phyloP scores from a whole-genome alignment of 2,113 vertebrate species.

The Orycteropus afer region DNA sequence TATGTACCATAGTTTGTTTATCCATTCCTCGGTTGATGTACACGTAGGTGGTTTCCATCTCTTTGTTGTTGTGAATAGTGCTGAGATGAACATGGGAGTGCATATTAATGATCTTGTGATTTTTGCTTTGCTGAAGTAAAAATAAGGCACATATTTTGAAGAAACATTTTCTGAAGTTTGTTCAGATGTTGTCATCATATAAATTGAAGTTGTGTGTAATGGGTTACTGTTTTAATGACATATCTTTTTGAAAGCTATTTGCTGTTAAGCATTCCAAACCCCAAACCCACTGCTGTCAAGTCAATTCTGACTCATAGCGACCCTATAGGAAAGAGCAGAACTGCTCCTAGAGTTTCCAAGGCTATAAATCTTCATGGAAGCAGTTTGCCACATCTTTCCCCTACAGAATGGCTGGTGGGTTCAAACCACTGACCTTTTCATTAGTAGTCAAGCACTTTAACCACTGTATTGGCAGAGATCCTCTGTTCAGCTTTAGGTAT shows the following conservation, averaged over 20 bases:
- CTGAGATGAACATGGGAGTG: no score
- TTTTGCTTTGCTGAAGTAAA: conserved; percentile 24
- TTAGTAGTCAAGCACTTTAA: neutral
- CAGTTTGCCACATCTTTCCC: neutral
- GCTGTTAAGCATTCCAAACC: neutral
- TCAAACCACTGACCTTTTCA: neutral
- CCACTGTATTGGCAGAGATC: neutral
- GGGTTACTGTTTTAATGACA: conserved; percentile 15
- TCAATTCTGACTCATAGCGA: neutral
- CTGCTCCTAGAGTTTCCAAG: neutral
- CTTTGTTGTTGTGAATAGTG: no score
- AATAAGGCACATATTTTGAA: conserved; percentile 30
- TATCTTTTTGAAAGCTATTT: neutral
- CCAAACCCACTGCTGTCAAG: neutral
- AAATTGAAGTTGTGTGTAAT: conserved; percentile 13
- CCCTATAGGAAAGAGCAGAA: neutral
- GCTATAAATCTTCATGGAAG: neutral
- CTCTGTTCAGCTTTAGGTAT: neutral
- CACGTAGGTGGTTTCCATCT: no score
- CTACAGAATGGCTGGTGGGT: neutral
- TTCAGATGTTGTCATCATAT: conserved; percentile 20
- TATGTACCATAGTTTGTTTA: no score
- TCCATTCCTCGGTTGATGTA: no score
- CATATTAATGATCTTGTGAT: neutral
- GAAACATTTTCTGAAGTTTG: neutral